Percentiles rank a stretch among this genome's conserved stretches.
These are phyloP conservation scores for Myotis vivesi DNA, from an alignment of 2,797 vertebrate genomes.

Conservation along the genomic window DNA sequence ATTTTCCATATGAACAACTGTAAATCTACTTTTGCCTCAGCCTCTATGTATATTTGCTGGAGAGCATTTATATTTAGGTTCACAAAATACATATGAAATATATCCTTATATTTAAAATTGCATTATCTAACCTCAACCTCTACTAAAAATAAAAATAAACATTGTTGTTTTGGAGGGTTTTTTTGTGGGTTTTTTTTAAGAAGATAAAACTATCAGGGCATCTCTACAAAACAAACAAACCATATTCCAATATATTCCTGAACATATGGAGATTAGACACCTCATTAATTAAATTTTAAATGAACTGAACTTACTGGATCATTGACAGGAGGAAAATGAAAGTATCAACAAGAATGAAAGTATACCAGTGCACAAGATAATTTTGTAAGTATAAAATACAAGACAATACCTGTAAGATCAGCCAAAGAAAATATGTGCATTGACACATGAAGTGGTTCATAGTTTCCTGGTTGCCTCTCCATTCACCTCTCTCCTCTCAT, in stretches of 20 bases:
- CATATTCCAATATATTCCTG: constrained; percentile 42
- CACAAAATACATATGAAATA: background rate
- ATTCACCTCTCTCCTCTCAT: background rate
- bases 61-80: background rate
- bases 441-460: background rate
- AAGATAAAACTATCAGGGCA: background rate
- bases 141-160: background rate
- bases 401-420: background rate
- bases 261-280: constrained; percentile 51
- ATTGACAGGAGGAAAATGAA: constrained; percentile 15
- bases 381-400: background rate
- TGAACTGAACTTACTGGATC: constrained; percentile 48
- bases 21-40: background rate
- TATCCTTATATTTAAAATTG: background rate
- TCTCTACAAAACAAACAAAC: constrained; percentile 34
- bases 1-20: background rate
- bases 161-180: background rate
- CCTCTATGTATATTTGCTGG: background rate
- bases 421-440: background rate
- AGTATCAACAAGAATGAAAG: background rate
- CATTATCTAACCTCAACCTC: background rate
- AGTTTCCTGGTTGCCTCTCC: background rate
- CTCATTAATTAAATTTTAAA: constrained; percentile 61
- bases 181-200: background rate
- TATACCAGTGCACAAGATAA: background rate